phyloP scores from a whole-genome alignment of 2,113 vertebrate genomes.

The Macaca mulatta region DNA sequence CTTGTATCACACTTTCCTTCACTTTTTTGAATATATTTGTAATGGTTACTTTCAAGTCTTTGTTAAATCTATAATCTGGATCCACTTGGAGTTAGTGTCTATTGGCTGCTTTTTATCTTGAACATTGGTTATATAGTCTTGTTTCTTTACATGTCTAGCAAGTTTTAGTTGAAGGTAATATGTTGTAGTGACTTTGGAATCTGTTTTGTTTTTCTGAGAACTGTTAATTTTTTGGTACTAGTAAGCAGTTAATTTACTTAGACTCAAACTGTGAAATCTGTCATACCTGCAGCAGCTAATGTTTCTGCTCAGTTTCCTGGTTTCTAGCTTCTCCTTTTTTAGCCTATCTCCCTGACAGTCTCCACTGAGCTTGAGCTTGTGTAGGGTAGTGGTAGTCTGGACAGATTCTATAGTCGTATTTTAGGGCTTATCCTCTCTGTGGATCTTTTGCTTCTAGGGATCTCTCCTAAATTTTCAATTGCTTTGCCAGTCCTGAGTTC shows the following conservation, averaged over 20 bases:
- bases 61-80: background rate
- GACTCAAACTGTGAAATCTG: background rate
- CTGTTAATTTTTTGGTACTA: background rate
- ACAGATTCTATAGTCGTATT: background rate
- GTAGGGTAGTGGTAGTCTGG: no score
- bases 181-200: background rate
- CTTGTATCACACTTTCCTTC: background rate
- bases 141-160: background rate
- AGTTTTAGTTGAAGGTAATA: background rate
- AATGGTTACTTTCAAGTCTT: conserved; percentile 10
- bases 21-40: background rate
- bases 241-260: background rate
- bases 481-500: background rate
- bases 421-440: background rate
- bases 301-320: background rate
- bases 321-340: background rate
- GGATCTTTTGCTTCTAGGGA: background rate
- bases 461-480: background rate
- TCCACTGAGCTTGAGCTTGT: background rate
- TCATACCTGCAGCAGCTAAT: background rate
- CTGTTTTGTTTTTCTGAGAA: background rate
- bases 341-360: background rate
- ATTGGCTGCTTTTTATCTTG: background rate
- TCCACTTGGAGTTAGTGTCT: background rate
- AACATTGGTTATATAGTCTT: background rate